phyloP scores from a whole-genome alignment of 2,113 vertebrate genomes.

The Apistogramma diplotaenia region DNA sequence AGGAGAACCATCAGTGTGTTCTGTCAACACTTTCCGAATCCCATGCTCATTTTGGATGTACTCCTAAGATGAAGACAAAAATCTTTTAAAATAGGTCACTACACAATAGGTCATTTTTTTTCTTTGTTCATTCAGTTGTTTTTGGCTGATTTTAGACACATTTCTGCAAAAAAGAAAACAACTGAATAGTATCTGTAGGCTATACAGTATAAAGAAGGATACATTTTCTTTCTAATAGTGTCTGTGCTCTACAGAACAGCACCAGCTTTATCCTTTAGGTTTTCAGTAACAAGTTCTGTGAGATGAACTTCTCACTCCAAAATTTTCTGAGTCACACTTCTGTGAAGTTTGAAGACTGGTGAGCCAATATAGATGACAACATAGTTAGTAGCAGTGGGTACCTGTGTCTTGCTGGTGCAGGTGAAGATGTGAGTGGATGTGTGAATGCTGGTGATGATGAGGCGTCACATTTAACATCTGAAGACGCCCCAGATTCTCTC shows the following conservation, averaged over 20 bases:
- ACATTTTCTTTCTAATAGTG: not conserved
- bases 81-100: not conserved
- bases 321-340: not conserved
- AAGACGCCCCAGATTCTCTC: slow-evolving; percentile 92
- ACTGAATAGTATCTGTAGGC: not conserved
- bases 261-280: not conserved
- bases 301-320: not conserved
- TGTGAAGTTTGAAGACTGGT: not conserved
- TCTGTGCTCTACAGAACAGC: not conserved
- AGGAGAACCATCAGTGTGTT: not conserved
- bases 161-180: accelerated
- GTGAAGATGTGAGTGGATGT: slow-evolving; percentile 98
- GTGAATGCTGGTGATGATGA: slow-evolving; percentile 99
- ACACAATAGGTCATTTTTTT: no score
- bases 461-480: slow-evolving; percentile 99
- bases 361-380: not conserved
- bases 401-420: slow-evolving; percentile 98
- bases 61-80: not conserved
- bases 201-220: not conserved
- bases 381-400: slow-evolving; percentile 79
- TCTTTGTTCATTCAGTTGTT: no score
- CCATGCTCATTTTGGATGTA: not conserved
- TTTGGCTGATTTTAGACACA: not conserved
- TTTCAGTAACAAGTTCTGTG: not conserved
- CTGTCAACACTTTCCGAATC: not conserved